Conservation (phyloP, 2,888 invertebrate species). For the Leistus spinibarbis region DNA sequence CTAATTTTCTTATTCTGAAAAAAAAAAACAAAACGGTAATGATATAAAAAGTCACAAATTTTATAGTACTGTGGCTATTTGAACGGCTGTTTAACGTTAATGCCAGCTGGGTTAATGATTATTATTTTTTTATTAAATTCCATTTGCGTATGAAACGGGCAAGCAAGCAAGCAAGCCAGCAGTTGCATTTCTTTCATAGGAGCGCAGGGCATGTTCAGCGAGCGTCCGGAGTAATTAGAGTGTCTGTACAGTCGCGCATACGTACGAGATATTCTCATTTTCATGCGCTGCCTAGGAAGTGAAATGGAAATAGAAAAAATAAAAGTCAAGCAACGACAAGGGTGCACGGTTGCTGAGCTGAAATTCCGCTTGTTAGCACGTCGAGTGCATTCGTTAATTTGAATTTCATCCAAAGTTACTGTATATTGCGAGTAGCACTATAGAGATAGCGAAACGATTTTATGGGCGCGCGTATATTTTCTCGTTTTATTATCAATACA, state of each 20-base stretch:
- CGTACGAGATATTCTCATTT: not conserved
- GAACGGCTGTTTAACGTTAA: no score
- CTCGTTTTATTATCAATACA: slow-evolving; percentile 34
- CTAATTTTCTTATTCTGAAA: no score
- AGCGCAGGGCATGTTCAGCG: not conserved
- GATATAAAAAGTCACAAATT: no score
- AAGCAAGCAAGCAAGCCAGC: no score
- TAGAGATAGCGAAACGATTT: slow-evolving; percentile 9
- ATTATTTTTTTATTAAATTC: no score
- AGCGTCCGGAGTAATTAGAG: not conserved
- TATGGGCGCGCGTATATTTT: slow-evolving; percentile 10
- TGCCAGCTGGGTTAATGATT: no score
- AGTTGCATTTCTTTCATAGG: not conserved
- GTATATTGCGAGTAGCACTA: not conserved
- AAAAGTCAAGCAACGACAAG: not conserved
- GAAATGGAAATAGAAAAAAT: not conserved
- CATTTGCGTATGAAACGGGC: no score
- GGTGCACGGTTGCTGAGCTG: not conserved
- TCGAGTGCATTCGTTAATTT: slow-evolving; percentile 13
- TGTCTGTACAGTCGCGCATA: not conserved
- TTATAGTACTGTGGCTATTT: no score
- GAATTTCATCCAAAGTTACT: slow-evolving; percentile 10
- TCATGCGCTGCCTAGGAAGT: not conserved
- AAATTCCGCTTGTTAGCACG: slow-evolving; percentile 10
- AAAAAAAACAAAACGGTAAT: no score